Evolutionary conservation across 2,113 vertebrate genomes (phyloP), one percentile per base, ranked within the genome.

Genomic region (Lanius collurio): DNA sequence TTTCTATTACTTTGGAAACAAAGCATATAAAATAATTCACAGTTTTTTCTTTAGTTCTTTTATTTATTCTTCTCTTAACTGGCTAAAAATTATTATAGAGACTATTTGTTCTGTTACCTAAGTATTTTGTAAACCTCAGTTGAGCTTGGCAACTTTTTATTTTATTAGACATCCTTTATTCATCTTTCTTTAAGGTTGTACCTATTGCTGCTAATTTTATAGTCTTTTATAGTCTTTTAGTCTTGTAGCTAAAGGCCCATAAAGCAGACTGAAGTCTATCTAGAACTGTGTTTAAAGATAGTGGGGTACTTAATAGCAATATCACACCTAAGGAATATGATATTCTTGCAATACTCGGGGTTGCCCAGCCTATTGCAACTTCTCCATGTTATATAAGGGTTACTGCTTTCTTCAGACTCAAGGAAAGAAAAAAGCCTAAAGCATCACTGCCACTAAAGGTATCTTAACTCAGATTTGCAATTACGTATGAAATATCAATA

Each of bases 371-470:
- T 69, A 6, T 80, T 60, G 52, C 16, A 33, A 4, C 76, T 41
- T 63, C 16, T 77, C 27, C 1, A 0, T 49, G 23, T 88, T 80
- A 11, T 4, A 0, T 49, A 88, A 82, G 19, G 0, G 0, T 68
- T 89, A 18, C 50, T 57, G 46, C 64, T 91, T 92, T 77, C 63
- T 74, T 87, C 65, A 80, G 30, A 57, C 20, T 69, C n/a, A 44
- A 35, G 42, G 8, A 22, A 6, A 44, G 37, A 50, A 53, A 56
- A 69, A 67, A 24, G 13, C 53, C 41, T 56, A 8, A 83, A 74
- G 64, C 23, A 55, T 67, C 37, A 27, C n/a, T 70, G 42, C 30
- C 16, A 27, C 28, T 92, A 56, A 50, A 30, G 26, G 12, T 74
- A 9, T 63, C 93, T 90, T 83, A 56, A 30, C 57, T 86, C 75